A percentile compares a stretch with the other conserved stretches of the same genome.
phyloP scores from a whole-genome alignment of 2,888 invertebrate genomes.

The Eupithecia subfuscata region DNA sequence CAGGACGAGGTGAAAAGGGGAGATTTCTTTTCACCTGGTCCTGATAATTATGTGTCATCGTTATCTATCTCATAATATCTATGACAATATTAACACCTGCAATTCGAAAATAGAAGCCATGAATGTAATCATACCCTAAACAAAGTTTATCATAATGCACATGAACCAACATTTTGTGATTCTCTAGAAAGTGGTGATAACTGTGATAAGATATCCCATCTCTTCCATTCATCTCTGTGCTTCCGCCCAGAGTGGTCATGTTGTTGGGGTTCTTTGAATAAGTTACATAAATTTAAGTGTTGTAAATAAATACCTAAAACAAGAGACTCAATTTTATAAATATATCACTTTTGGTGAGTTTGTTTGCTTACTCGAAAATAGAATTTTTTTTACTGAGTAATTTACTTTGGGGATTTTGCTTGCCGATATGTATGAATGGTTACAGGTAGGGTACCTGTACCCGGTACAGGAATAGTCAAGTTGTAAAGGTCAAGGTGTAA shows the following conservation, averaged over 20 bases:
- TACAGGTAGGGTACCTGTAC: too few relatives aligned
- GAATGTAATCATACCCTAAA: not conserved
- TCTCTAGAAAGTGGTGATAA: not conserved
- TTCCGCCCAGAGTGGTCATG: slow-evolving; percentile 7
- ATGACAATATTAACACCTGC: not conserved
- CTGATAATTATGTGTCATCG: not conserved
- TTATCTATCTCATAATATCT: not conserved
- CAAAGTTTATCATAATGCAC: not conserved
- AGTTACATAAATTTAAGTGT: not conserved
- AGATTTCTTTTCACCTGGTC: not conserved
- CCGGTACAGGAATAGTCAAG: too few relatives aligned
- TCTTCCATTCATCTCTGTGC: not conserved
- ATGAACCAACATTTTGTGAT: not conserved
- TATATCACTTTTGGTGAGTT: not conserved
- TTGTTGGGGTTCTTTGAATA: not conserved
- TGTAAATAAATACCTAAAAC: not conserved
- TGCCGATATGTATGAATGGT: not conserved
- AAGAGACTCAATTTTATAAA: not conserved
- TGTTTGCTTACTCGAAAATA: not conserved
- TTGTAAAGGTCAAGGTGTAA: too few relatives aligned
- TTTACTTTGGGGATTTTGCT: not conserved
- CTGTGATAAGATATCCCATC: not conserved
- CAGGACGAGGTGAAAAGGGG: too few relatives aligned
- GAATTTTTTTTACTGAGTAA: not conserved
- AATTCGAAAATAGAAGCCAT: not conserved